phyloP scores from a whole-genome alignment of 2,888 invertebrate genomes.

The Sympetrum striolatum region DNA sequence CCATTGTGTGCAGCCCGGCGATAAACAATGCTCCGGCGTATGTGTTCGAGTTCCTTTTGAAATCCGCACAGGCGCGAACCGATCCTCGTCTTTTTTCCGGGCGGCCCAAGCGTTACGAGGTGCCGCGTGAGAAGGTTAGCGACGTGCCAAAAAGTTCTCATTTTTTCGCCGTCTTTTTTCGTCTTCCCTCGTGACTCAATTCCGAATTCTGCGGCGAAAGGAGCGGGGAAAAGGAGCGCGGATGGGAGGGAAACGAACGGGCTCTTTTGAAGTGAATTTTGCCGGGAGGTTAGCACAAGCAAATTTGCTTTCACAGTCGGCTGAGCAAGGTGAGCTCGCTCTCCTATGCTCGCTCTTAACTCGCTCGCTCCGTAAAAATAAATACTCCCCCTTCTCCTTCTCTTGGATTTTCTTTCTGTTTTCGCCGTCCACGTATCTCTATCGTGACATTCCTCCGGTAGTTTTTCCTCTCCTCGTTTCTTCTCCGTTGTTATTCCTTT shows the following conservation, averaged over 20 bases:
- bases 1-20: not conserved
- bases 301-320: constrained; percentile 45
- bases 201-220: not conserved
- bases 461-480: no score
- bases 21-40: not conserved
- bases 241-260: not conserved
- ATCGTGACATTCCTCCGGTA: no score
- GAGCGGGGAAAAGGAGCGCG: not conserved
- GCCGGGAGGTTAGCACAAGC: constrained; percentile 47
- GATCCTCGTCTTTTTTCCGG: not conserved
- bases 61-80: not conserved
- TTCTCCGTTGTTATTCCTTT: no score
- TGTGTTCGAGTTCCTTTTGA: not conserved
- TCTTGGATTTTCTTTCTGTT: not conserved
- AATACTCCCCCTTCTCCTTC: not conserved
- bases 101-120: constrained; percentile 2
- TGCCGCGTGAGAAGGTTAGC: constrained; percentile 14
- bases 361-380: not conserved
- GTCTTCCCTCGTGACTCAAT: not conserved
- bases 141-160: constrained; percentile 18
- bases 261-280: constrained; percentile 42
- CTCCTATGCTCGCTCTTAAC: not conserved
- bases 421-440: no score
- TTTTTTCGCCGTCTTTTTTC: not conserved
- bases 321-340: not conserved